Conservation (phyloP, 2,113 vertebrate genomes). For the Myotis lucifugus region DNA sequence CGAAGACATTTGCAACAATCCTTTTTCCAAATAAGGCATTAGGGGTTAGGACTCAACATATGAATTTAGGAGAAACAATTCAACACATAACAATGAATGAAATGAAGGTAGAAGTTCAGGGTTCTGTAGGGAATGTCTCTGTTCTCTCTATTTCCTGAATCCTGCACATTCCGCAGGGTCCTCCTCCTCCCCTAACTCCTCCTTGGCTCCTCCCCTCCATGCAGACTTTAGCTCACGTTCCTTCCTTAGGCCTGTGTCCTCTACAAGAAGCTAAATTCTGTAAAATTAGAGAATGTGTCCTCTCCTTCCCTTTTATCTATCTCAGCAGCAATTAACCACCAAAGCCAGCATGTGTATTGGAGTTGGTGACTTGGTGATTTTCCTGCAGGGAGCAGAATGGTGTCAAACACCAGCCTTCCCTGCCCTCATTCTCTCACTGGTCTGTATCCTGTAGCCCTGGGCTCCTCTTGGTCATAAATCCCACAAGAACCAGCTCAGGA, state of each 20-base stretch:
- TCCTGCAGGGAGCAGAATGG: not conserved
- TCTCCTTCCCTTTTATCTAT: not conserved
- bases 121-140: not conserved
- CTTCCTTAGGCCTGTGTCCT: not conserved
- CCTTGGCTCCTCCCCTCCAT: not conserved
- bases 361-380: not conserved
- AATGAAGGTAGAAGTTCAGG: not conserved
- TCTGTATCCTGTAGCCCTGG: not conserved
- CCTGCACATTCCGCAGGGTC: not conserved
- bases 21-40: not conserved
- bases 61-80: not conserved
- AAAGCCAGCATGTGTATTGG: not conserved
- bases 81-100: not conserved
- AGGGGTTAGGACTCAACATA: not conserved
- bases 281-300: not conserved
- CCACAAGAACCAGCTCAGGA: not conserved
- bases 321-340: not conserved
- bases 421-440: not conserved
- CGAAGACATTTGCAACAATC: not conserved
- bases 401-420: not conserved
- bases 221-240: fast-evolving
- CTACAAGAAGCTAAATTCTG: not conserved
- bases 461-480: not conserved
- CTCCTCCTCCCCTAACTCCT: not conserved
- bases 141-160: not conserved